Percentiles rank a stretch among this genome's conserved stretches.
Conservation (phyloP, 1,140 invertebrate genomes). For the Sminthurinus signatus region DNA sequence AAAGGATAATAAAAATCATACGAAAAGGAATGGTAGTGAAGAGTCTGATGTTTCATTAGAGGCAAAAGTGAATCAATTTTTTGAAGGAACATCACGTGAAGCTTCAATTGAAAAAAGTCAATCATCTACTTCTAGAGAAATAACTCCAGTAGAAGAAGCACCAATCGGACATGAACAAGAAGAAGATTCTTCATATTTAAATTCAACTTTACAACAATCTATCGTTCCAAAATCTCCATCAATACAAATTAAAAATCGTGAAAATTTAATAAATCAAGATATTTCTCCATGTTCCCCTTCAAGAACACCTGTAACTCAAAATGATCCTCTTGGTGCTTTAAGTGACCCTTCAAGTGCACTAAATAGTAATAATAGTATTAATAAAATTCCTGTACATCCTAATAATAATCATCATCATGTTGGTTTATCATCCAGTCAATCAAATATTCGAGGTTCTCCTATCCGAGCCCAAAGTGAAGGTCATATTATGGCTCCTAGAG, state of each 20-base stretch:
- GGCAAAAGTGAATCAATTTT: constrained; percentile 38
- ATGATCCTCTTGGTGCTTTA: constrained; percentile 82
- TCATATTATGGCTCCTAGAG: constrained; percentile 7
- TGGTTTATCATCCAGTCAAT: too few species aligned
- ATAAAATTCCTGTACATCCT: background rate
- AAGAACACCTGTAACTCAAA: constrained; percentile 75
- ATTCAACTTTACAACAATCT: background rate
- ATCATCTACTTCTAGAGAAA: constrained; percentile 21
- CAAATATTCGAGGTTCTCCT: constrained; percentile 34
- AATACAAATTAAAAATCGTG: constrained; percentile 36
- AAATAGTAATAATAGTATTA: background rate
- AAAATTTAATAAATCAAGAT: constrained; percentile 28
- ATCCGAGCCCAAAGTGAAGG: constrained; percentile 38
- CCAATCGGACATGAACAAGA: background rate
- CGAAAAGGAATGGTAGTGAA: constrained; percentile 25
- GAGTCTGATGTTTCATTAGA: constrained; percentile 32
- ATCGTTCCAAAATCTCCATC: constrained; percentile 36
- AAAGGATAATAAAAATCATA: background rate
- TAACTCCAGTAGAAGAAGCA: constrained; percentile 32
- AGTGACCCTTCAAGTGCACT: constrained; percentile 33
- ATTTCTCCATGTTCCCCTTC: constrained; percentile 49
- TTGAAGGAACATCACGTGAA: constrained; percentile 24
- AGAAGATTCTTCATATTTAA: background rate
- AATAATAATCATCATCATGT: too few species aligned
- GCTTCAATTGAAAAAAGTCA: constrained; percentile 24